Percentiles rank a stretch among this genome's conserved stretches.
phyloP scores from a whole-genome alignment of 2,113 vertebrate species.

The Sceloporus undulatus region DNA sequence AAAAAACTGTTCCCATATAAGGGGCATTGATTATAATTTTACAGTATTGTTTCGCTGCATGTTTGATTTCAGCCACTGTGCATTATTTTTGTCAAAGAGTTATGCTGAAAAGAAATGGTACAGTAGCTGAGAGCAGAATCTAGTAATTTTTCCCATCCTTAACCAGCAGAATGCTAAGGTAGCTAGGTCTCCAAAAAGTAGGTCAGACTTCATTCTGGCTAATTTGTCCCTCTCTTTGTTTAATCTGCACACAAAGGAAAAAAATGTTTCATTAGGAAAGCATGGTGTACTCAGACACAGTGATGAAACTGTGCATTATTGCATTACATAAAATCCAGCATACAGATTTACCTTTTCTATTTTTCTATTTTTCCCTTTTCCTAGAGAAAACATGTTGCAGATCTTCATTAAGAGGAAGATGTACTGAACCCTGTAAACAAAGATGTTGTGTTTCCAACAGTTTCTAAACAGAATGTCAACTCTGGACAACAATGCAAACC shows the following conservation, averaged over 20 bases:
- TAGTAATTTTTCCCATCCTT: background rate
- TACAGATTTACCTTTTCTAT: background rate
- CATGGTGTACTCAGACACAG: background rate
- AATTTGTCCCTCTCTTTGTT: background rate
- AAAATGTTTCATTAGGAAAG: background rate
- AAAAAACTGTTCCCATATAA: background rate
- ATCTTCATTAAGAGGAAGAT: background rate
- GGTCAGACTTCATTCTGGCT: slow-evolving; percentile 11
- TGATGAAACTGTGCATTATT: background rate
- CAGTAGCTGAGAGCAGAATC: background rate
- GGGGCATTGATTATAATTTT: slow-evolving; percentile 45
- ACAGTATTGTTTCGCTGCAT: slow-evolving; percentile 18
- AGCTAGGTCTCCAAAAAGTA: slow-evolving; percentile 10
- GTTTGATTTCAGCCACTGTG: slow-evolving; percentile 58
- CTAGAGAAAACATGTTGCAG: slow-evolving; percentile 2
- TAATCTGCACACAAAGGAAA: too few relatives aligned
- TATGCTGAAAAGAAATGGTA: slow-evolving; percentile 9
- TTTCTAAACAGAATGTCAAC: background rate
- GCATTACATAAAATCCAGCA: background rate
- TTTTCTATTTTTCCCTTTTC: background rate
- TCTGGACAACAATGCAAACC: background rate
- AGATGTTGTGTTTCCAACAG: background rate
- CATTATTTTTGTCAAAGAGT: slow-evolving; percentile 35
- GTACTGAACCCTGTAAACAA: background rate
- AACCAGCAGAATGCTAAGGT: slow-evolving; percentile 38